Base-by-base conservation (phyloP, 2,888 invertebrate species). In the Furcula furcula region DNA sequence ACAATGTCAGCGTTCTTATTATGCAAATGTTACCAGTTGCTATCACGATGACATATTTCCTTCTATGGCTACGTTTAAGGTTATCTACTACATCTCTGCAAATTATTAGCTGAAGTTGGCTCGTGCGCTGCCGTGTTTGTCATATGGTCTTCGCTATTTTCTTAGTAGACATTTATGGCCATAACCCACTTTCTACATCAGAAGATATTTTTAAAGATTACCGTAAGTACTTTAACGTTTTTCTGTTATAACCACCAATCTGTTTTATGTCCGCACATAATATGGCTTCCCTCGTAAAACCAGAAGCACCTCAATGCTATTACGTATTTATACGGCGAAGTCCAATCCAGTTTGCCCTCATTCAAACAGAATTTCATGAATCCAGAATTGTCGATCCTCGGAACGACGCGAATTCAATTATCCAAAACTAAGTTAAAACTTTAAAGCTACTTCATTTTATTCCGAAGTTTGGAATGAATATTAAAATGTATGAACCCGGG, bases 11-110 rank as follows among this genome's bases (percentile, higher is more conserved):
- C 49, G 55, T 39, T 55, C 49, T 55, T 54, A 47, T 57, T 60
- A 63, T 60, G 54, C 41, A 46, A 67, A 65, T 65, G 40, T 30
- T 44, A 29, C 31, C 34, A n/a, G n/a, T n/a, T 44, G 15, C 31
- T 48, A 54, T 41, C 50, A 41, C 39, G 47, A 45, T 48, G 43
- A 40, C 54, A 46, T 55, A 59, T 60, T 65, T 60, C 63, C 61
- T 55, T 52, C 34, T 61, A 51, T 43, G 48, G 49, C 20, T 33
- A 5, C 22, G 12, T 34, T 46, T 49, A 40, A 56, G 43, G 43
- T 46, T 57, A 47, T 52, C 51, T 40, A 41, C 44, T 32, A 42
- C 25, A 47, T 47, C 38, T 36, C 25, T 18, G 31, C 41, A 44
- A 55, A 52, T 41, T 37, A 41, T 36, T 35, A 23, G 26, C 34